These are phyloP conservation scores for Guaruba guarouba DNA, from an alignment of 2,113 vertebrate species.

Conservation along the genomic window DNA sequence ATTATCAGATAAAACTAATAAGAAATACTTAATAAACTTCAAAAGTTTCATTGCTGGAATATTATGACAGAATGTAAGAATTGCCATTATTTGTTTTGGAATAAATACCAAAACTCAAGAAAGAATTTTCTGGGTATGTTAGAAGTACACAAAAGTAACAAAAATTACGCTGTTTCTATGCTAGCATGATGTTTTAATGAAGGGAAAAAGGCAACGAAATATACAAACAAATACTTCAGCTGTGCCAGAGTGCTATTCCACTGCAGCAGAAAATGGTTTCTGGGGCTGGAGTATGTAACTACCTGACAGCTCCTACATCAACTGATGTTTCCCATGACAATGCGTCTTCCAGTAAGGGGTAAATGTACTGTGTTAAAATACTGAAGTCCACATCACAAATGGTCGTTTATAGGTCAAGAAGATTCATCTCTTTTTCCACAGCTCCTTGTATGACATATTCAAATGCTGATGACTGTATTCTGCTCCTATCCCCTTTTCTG, in stretches of 20 bases:
- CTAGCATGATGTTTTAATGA: background rate
- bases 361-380: background rate
- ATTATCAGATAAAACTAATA: background rate
- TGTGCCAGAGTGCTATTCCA: background rate
- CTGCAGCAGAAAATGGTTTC: background rate
- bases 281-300: background rate
- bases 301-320: background rate
- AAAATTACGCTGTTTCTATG: background rate
- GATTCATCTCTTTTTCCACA: background rate
- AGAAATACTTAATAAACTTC: background rate
- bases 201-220: background rate
- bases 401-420: background rate
- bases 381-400: background rate
- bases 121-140: background rate
- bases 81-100: background rate
- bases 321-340: background rate
- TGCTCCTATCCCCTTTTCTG: background rate
- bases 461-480: background rate
- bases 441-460: background rate
- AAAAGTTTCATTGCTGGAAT: background rate
- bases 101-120: background rate
- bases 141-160: background rate
- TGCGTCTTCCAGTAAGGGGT: background rate
- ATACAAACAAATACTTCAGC: background rate
- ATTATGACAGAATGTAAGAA: background rate